Evolutionary conservation across 2,888 invertebrate genomes (phyloP).

Genomic region (Drosophila buzzatii): DNA sequence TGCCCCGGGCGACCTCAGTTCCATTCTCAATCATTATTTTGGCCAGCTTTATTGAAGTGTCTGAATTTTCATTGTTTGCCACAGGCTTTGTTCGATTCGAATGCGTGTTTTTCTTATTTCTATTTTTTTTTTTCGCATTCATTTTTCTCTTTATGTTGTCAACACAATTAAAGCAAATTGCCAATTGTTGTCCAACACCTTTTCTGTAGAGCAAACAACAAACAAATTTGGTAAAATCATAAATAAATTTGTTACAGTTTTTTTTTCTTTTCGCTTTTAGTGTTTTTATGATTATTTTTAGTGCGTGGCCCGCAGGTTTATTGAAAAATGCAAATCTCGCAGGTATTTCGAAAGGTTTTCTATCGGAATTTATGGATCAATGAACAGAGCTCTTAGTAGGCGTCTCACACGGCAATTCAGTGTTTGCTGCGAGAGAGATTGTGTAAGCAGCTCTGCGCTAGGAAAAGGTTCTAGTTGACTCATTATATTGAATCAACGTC

Average conservation of each 20-base stretch:
- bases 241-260: conserved; percentile 65
- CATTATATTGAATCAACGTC: conserved; percentile 4
- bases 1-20: conserved; percentile 11
- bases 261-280: conserved; percentile 5
- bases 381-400: conserved; percentile 34
- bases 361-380: conserved; percentile 30
- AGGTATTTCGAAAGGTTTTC: conserved; percentile 17
- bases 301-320: conserved; percentile 47
- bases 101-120: conserved; percentile 4
- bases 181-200: conserved; percentile 64
- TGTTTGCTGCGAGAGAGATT: conserved; percentile 3
- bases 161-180: conserved; percentile 72
- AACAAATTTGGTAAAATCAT: conserved; percentile 32
- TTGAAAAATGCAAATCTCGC: conserved; percentile 39
- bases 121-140: conserved; percentile 1
- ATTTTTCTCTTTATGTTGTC: conserved; percentile 38
- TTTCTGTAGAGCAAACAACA: conserved; percentile 8
- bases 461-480: conserved; percentile 32
- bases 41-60: conserved; percentile 21
- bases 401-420: background rate
- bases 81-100: conserved; percentile 27
- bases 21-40: conserved; percentile 21
- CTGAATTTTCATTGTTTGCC: conserved; percentile 29
- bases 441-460: conserved; percentile 7
- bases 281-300: conserved; percentile 16